Evolutionary conservation across 1,140 invertebrate genomes (phyloP).

Genomic region (Metaphire vulgaris): DNA sequence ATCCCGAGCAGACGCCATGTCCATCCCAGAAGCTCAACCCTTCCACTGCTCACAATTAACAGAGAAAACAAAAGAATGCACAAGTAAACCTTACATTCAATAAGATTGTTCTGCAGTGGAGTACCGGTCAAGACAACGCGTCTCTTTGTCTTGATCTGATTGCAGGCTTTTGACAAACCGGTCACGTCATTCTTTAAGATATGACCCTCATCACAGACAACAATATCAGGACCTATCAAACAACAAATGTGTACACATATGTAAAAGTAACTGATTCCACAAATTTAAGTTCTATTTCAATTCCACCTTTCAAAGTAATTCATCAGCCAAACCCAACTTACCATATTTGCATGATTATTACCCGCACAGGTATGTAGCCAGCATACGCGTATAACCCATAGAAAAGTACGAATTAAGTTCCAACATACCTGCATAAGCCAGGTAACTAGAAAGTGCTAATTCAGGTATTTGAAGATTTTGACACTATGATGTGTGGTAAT

Average conservation of each 20-base stretch:
- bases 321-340: too few relatives aligned
- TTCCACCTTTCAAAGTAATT: too few relatives aligned
- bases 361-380: too few relatives aligned
- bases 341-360: too few relatives aligned
- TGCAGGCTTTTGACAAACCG: slow-evolving; percentile 76
- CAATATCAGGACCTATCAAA: slow-evolving; percentile 59
- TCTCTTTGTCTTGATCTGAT: slow-evolving; percentile 68
- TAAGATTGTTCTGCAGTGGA: slow-evolving; percentile 91
- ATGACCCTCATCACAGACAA: slow-evolving; percentile 93
- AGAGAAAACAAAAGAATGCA: not conserved
- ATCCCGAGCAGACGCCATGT: too few relatives aligned
- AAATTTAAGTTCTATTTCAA: too few relatives aligned
- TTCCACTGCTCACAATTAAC: not conserved
- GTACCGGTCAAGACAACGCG: slow-evolving; percentile 91
- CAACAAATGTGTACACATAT: slow-evolving; percentile 6
- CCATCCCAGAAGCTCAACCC: not conserved
- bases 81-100: slow-evolving; percentile 64
- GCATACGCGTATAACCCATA: too few relatives aligned
- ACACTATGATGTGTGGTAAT: too few relatives aligned
- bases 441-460: too few relatives aligned
- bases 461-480: too few relatives aligned
- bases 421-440: too few relatives aligned
- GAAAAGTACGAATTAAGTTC: too few relatives aligned
- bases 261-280: slow-evolving; percentile 8
- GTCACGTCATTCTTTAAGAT: slow-evolving; percentile 83